Base-by-base conservation (phyloP, 2,888 invertebrate genomes). In the Nomada flava region DNA sequence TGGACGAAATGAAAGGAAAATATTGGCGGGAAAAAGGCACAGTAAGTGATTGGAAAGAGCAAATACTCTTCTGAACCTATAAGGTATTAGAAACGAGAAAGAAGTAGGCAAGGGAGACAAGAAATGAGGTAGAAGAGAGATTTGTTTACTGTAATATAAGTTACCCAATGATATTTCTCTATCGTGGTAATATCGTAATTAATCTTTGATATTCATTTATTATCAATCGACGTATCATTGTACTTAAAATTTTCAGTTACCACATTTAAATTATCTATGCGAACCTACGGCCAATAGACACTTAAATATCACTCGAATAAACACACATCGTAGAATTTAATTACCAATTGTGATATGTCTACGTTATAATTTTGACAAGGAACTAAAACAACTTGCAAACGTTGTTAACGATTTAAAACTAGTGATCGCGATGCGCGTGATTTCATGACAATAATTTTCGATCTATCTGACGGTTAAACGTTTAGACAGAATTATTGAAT, bases 301-400 rank as follows among this genome's bases (percentile, higher is more conserved):
- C 7, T 50, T 59, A 44, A 55, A 53, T 11, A 23, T 11, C 20
- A 13, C 4, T 20, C 15, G 0, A 55, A 20, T 11, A 52, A 62
- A 50, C 15, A 20, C 11, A 20, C 36, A 36, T 23, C 15, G 0
- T 60, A 26, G 44, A 29, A 55, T 57, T 23, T 55, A 55, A 20
- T 63, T 44, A 44, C 26, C 23, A 50, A 69, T 4, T 50, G 55
- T 70, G 57, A 44, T 60, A 72, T 50, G 59, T 77, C 65, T 42
- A 52, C 11, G 47, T 13, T 3, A 15, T 15, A 42, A 26, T 29
- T 18, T 50, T 42, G 7, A 11, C 9, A 20, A 9, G n/a, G 50
- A 63, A 36, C 44, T 26, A 42, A 50, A 13, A 50, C 18, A 65
- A 20, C 44, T 18, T 65, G n/a, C 18, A 18, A 13, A 53, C 23